phyloP scores from a whole-genome alignment of 37 sponge, comb jelly and placozoan species.

The Theonella swinhoei region DNA sequence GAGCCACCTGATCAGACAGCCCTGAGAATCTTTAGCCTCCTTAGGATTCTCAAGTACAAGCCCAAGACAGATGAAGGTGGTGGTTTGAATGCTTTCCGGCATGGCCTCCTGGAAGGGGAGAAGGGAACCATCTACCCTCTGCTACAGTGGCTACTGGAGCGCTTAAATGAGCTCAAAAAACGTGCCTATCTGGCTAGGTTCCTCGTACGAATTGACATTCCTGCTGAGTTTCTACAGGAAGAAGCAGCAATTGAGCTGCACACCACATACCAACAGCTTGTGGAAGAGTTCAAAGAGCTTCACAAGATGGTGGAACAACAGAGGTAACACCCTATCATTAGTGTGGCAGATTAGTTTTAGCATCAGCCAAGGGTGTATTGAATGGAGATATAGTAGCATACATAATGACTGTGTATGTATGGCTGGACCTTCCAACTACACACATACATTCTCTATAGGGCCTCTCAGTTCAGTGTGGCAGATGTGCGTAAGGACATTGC shows the following conservation, averaged over 20 bases:
- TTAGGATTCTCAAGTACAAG: slow-evolving; percentile 90
- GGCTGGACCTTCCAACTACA: too few species aligned
- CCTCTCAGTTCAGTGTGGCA: slow-evolving; percentile 80
- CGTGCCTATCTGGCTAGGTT: slow-evolving; percentile 88
- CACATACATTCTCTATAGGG: too few species aligned
- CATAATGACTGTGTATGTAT: too few species aligned
- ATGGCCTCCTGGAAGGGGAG: slow-evolving; percentile 83
- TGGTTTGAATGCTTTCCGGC: slow-evolving; percentile 70
- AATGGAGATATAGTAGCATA: too few species aligned
- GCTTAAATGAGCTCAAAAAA: slow-evolving; percentile 81
- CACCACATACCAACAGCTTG: slow-evolving; percentile 64
- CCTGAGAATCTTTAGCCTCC: slow-evolving; percentile 82
- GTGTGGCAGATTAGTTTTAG: neutral
- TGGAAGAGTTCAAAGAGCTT: slow-evolving; percentile 94
- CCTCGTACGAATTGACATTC: slow-evolving; percentile 92
- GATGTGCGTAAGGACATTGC: slow-evolving; percentile 93
- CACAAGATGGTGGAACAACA: slow-evolving; percentile 89
- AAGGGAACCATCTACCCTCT: slow-evolving; percentile 82
- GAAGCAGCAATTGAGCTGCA: slow-evolving; percentile 73
- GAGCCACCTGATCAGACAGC: slow-evolving; percentile 96
- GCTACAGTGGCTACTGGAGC: slow-evolving; percentile 81
- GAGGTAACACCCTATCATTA: slow-evolving; percentile 1
- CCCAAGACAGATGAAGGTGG: slow-evolving; percentile 63
- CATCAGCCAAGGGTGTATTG: too few species aligned
- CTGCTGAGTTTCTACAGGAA: slow-evolving; percentile 88